Percentiles rank a stretch among this genome's conserved stretches.
These are phyloP conservation scores for Drosophila subpulchrella DNA, from an alignment of 1,140 invertebrate genomes.

Conservation along the genomic window DNA sequence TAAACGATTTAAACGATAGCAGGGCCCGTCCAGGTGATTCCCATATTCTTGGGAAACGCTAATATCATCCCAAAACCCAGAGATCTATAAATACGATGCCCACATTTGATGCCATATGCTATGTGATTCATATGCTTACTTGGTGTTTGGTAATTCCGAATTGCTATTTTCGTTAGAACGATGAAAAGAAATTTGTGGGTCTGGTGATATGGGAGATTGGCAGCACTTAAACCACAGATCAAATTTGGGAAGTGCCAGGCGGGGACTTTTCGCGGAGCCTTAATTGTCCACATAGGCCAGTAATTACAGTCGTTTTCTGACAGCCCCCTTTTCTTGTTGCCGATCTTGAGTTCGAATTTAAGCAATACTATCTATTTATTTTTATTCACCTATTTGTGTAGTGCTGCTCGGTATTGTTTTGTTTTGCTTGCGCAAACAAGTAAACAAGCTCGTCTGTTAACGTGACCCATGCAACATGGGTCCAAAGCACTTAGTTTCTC, in stretches of 20 bases:
- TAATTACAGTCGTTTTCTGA: constrained; percentile 41
- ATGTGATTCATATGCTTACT: constrained; percentile 28
- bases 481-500: neutral
- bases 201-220: neutral
- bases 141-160: constrained; percentile 36
- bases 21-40: constrained; percentile 27
- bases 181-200: constrained; percentile 46
- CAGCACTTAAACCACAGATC: neutral
- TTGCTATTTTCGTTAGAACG: constrained; percentile 36
- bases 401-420: constrained; percentile 19
- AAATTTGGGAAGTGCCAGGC: constrained; percentile 4
- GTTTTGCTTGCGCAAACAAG: constrained; percentile 55
- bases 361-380: constrained; percentile 20
- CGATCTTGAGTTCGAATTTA: neutral
- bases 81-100: constrained; percentile 38
- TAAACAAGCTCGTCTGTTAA: constrained; percentile 48
- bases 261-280: constrained; percentile 18
- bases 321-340: constrained; percentile 13
- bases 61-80: constrained; percentile 6
- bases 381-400: constrained; percentile 27
- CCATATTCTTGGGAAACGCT: constrained; percentile 32
- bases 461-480: constrained; percentile 32
- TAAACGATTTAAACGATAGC: constrained; percentile 19
- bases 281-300: constrained; percentile 1
- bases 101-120: neutral